Conservation (phyloP, 1,140 invertebrate genomes). For the Drosophila bipectinata region DNA sequence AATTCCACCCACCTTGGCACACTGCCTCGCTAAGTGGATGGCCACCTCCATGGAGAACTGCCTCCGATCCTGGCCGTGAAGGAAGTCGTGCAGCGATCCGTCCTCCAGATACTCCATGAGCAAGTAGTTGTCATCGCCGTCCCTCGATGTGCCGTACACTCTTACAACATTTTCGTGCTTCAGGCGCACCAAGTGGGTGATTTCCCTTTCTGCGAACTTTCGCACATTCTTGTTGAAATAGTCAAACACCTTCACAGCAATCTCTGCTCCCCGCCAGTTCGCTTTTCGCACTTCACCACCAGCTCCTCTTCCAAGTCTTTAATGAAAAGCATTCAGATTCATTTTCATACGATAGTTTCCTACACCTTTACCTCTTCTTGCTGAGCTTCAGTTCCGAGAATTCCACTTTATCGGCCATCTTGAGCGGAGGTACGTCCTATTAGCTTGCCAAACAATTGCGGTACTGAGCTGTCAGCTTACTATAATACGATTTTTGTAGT, state of each 20-base stretch:
- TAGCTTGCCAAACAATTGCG: background rate
- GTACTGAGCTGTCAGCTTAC: constrained; percentile 1
- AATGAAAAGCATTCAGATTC: background rate
- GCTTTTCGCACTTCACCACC: constrained; percentile 7
- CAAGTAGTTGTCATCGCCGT: constrained; percentile 7
- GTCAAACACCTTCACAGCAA: constrained; percentile 20
- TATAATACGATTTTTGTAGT: background rate
- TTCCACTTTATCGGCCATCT: constrained; percentile 13
- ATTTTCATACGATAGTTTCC: background rate
- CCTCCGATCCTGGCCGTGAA: constrained; percentile 8
- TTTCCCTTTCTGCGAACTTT: constrained; percentile 13
- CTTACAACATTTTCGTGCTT: constrained; percentile 20
- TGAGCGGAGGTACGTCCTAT: background rate
- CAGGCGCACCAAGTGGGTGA: constrained; percentile 8
- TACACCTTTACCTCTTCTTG: background rate
- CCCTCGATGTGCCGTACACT: background rate
- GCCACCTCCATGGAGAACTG: constrained; percentile 18
- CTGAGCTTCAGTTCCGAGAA: constrained; percentile 13
- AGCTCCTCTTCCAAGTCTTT: constrained; percentile 12
- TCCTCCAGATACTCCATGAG: constrained; percentile 31
- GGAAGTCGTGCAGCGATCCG: constrained; percentile 20
- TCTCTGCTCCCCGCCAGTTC: constrained; percentile 1
- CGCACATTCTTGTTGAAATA: background rate
- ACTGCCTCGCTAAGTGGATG: constrained; percentile 13
- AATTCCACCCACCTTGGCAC: constrained; percentile 11